Conservation (phyloP, 1,140 invertebrate genomes). For the Macrosteles quadrilineatus region DNA sequence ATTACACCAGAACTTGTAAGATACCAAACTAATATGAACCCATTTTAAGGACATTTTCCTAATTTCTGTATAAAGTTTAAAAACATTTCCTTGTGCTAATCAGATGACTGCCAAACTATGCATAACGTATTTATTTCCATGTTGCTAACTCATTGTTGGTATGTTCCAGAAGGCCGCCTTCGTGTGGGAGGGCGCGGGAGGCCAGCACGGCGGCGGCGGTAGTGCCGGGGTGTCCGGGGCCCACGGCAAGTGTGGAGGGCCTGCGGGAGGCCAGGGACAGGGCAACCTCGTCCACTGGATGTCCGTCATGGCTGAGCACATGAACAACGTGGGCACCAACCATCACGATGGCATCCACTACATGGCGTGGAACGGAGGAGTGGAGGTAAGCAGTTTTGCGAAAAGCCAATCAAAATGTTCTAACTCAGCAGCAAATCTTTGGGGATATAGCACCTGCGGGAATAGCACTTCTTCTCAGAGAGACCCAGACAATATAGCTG, state of each 20-base stretch:
- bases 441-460: too few relatives aligned
- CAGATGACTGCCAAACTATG: too few relatives aligned
- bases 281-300: slow-evolving; percentile 63
- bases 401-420: too few relatives aligned
- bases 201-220: slow-evolving; percentile 32
- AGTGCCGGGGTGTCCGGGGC: slow-evolving; percentile 31
- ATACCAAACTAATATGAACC: too few relatives aligned
- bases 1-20: too few relatives aligned
- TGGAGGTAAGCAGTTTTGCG: slow-evolving; percentile 57
- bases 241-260: slow-evolving; percentile 48
- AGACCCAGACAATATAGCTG: too few relatives aligned
- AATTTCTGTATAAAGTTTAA: too few relatives aligned
- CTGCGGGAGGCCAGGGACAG: slow-evolving; percentile 42
- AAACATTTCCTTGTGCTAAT: too few relatives aligned
- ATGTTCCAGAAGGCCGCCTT: slow-evolving; percentile 40
- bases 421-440: too few relatives aligned
- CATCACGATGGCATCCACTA: slow-evolving; percentile 53
- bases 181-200: slow-evolving; percentile 33
- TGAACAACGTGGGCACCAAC: slow-evolving; percentile 52
- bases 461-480: too few relatives aligned
- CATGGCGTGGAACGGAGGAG: slow-evolving; percentile 59
- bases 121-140: too few relatives aligned
- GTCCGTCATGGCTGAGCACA: slow-evolving; percentile 67
- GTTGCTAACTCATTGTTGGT: slow-evolving; percentile 10
- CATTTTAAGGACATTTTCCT: too few relatives aligned